Conservation (phyloP, 2,797 vertebrate species). For the Mormyrus proboscirostris region DNA sequence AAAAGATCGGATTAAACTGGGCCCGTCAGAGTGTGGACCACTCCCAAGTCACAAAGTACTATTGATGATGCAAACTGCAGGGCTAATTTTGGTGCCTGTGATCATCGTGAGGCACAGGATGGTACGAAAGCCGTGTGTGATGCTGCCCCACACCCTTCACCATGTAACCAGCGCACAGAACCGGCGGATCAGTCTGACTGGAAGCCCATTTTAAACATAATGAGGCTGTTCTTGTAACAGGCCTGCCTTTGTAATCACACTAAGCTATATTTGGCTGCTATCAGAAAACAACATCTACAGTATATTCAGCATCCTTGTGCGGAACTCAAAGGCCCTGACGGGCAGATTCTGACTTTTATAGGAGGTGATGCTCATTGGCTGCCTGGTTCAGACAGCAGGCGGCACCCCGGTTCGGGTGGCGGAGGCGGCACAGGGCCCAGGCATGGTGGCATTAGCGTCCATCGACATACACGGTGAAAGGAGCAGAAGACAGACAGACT, state of each 20-base stretch:
- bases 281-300: constrained; percentile 32
- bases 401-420: background rate
- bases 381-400: background rate
- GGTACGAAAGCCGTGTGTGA: background rate
- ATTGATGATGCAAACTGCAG: background rate
- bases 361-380: background rate
- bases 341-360: background rate
- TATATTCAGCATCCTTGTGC: constrained; percentile 13
- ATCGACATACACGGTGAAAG: background rate
- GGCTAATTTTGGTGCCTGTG: background rate
- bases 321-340: background rate
- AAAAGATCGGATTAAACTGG: background rate
- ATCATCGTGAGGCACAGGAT: background rate
- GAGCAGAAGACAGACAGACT: background rate
- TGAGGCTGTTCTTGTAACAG: constrained; percentile 42
- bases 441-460: background rate
- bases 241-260: constrained; percentile 37
- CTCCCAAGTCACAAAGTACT: background rate
- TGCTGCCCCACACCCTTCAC: background rate
- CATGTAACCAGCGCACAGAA: background rate
- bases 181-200: constrained; percentile 12
- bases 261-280: constrained; percentile 37
- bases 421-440: background rate
- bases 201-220: constrained; percentile 23
- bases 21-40: background rate